phyloP scores from a whole-genome alignment of 1,140 invertebrate species.

The Sipha flava region DNA sequence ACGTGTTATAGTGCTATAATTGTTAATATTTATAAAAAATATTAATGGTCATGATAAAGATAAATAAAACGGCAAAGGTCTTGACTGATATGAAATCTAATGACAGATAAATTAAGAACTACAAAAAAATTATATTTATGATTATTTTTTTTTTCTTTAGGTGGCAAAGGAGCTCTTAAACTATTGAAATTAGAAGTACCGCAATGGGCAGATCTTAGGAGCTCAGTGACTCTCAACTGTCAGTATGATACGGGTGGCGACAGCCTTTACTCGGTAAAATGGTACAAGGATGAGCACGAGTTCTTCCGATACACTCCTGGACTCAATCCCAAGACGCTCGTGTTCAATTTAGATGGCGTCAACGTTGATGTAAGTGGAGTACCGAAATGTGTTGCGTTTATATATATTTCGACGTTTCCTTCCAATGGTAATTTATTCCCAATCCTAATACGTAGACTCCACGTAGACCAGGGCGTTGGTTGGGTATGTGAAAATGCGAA shows the following conservation, averaged over 20 bases:
- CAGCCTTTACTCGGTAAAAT: slow-evolving; percentile 53
- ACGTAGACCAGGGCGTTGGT: too few relatives aligned
- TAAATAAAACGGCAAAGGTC: too few relatives aligned
- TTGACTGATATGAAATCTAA: too few relatives aligned
- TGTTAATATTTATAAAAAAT: too few relatives aligned
- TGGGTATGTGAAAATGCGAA: too few relatives aligned
- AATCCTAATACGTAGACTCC: too few relatives aligned
- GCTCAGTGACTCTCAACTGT: slow-evolving; percentile 36
- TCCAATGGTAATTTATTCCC: too few relatives aligned
- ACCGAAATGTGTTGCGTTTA: neutral
- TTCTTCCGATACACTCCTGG: slow-evolving; percentile 56
- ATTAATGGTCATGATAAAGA: too few relatives aligned
- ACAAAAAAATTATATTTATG: too few relatives aligned
- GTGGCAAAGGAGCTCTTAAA: slow-evolving; percentile 29
- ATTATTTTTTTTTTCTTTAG: too few relatives aligned
- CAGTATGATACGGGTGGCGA: slow-evolving; percentile 36
- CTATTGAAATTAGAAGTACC: slow-evolving; percentile 38
- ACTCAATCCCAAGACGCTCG: slow-evolving; percentile 53
- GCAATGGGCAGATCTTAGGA: slow-evolving; percentile 36
- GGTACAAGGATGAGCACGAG: slow-evolving; percentile 56
- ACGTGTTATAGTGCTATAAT: too few relatives aligned
- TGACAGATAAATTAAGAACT: too few relatives aligned
- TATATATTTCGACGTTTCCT: neutral
- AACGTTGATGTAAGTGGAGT: slow-evolving; percentile 44
- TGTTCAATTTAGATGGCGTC: slow-evolving; percentile 55